Conservation (phyloP, 30 jellyfish, hydroid and myxozoan genomes). For the Haliclystus octoradiatus region DNA sequence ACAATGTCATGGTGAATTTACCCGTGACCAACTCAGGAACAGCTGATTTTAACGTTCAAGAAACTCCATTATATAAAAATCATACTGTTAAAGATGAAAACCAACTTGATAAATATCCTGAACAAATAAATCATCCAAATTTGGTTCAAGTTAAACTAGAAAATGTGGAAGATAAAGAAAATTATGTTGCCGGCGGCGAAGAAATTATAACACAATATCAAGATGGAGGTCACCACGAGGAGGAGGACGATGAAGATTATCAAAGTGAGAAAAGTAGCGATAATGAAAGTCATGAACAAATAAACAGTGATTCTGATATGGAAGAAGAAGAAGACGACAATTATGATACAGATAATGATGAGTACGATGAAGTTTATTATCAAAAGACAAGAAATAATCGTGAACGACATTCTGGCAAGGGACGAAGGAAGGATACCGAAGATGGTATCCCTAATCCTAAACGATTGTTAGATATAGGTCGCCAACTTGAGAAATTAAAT, state of each 20-base stretch:
- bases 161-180: background rate
- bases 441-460: conserved; percentile 75
- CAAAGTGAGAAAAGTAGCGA: background rate
- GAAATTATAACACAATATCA: background rate
- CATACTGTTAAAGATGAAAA: background rate
- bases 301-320: conserved; percentile 21
- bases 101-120: background rate
- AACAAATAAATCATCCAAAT: background rate
- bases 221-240: too few relatives aligned
- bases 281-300: background rate
- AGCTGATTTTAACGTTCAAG: background rate
- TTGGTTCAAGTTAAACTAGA: background rate
- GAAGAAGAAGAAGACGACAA: conserved; percentile 29
- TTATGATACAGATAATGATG: conserved; percentile 24
- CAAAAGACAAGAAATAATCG: conserved; percentile 27
- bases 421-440: conserved; percentile 76
- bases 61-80: background rate
- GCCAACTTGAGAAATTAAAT: conserved; percentile 64
- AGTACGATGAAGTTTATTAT: conserved; percentile 43
- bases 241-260: too few relatives aligned
- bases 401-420: conserved; percentile 9
- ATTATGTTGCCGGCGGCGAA: background rate
- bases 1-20: too few relatives aligned
- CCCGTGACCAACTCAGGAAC: background rate
- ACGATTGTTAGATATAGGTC: conserved; percentile 46